A percentile compares a stretch with the other conserved stretches of the same genome.
Evolutionary conservation across 2,113 vertebrate genomes (phyloP).

Genomic region (Paralichthys olivaceus): DNA sequence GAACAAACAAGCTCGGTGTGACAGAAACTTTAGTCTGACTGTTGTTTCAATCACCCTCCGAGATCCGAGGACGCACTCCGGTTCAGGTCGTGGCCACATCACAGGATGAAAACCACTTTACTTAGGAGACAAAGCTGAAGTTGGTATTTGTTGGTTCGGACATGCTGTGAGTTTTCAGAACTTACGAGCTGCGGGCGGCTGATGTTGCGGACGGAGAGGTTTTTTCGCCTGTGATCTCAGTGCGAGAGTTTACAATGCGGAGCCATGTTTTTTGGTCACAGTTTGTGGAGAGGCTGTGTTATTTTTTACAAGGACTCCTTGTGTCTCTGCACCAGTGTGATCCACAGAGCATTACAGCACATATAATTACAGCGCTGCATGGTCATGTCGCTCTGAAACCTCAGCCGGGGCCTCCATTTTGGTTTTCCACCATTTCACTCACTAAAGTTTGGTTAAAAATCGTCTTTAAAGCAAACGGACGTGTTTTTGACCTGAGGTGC

Average conservation of each 20-base stretch:
- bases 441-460: conserved; percentile 21
- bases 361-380: conserved; percentile 79
- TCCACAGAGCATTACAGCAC: conserved; percentile 75
- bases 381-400: conserved; percentile 80
- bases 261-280: conserved; percentile 70
- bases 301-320: conserved; percentile 54
- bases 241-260: conserved; percentile 53
- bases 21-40: too few relatives aligned
- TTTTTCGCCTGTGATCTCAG: conserved; percentile 29
- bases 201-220: conserved; percentile 36
- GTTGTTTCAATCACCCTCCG: not conserved
- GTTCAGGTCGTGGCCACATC: not conserved
- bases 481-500: conserved; percentile 28
- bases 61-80: not conserved
- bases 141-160: not conserved
- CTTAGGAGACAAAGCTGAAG: not conserved
- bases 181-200: conserved; percentile 23
- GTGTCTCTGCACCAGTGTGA: conserved; percentile 54
- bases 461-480: conserved; percentile 25
- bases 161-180: not conserved
- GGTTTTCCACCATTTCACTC: conserved; percentile 72
- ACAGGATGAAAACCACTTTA: not conserved
- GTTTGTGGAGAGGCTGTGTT: conserved; percentile 54
- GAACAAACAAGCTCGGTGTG: too few relatives aligned
- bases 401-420: conserved; percentile 77